A percentile compares a stretch with the other conserved stretches of the same genome.
These are phyloP conservation scores for Babylonia areolata DNA, from an alignment of 1,140 invertebrate species.

Conservation along the genomic window DNA sequence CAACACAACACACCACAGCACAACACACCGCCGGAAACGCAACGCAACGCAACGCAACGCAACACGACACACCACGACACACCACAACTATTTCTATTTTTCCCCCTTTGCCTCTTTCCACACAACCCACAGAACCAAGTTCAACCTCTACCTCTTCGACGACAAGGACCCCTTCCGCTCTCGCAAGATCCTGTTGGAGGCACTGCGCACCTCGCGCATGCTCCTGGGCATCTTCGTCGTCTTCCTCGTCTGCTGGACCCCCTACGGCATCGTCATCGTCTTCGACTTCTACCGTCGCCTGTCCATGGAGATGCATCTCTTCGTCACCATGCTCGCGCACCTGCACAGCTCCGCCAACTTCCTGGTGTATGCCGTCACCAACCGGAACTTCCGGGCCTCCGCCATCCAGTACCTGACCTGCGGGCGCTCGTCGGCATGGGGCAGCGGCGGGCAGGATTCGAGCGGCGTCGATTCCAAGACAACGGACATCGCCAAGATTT, in stretches of 20 bases:
- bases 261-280: conserved; percentile 68
- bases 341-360: conserved; percentile 69
- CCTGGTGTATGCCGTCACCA: conserved; percentile 64
- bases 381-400: conserved; percentile 55
- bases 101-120: neutral
- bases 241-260: conserved; percentile 71
- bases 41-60: no score
- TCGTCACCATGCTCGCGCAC: conserved; percentile 69
- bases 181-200: conserved; percentile 58
- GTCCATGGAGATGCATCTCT: conserved; percentile 63
- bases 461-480: neutral
- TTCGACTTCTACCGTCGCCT: conserved; percentile 57
- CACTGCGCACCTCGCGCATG: conserved; percentile 61
- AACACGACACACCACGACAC: no score
- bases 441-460: neutral
- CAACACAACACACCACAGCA: no score
- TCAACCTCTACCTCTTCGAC: conserved; percentile 54
- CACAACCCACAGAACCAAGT: conserved; percentile 56
- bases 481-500: conserved; percentile 9
- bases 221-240: conserved; percentile 68
- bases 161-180: conserved; percentile 47
- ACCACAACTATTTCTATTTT: no score
- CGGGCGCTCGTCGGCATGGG: neutral
- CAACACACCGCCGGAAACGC: no score
- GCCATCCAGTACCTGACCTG: conserved; percentile 36